Conservation (phyloP, 2,797 vertebrate species). For the Mycteria americana region DNA sequence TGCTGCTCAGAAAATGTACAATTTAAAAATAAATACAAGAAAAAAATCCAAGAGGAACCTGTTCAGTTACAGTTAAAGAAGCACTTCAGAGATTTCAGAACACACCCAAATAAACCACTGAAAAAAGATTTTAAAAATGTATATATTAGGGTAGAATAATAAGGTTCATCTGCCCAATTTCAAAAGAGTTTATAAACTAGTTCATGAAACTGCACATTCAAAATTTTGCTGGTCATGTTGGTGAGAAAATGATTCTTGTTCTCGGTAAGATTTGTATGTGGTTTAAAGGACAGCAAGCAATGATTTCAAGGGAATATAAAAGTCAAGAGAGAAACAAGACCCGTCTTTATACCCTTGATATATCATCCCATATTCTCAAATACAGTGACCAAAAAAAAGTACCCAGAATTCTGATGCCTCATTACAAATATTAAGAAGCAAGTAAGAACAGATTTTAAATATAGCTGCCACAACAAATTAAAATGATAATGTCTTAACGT, state of each 20-base stretch:
- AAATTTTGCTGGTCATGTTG: neutral
- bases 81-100: neutral
- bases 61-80: neutral
- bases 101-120: neutral
- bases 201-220: neutral
- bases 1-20: neutral
- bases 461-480: neutral
- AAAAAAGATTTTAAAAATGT: neutral
- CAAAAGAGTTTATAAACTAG: neutral
- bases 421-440: neutral
- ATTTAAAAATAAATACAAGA: neutral
- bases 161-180: neutral
- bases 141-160: neutral
- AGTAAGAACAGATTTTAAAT: neutral
- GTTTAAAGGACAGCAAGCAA: conserved; percentile 24
- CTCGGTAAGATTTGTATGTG: neutral
- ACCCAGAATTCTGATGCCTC: neutral
- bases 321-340: neutral
- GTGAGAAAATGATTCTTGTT: neutral
- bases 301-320: conserved; percentile 2
- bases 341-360: neutral
- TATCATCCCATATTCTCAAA: neutral
- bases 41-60: neutral
- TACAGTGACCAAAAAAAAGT: neutral
- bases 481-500: neutral